Conservation (phyloP, 2,888 invertebrate species). For the Sinotaia quadrata region DNA sequence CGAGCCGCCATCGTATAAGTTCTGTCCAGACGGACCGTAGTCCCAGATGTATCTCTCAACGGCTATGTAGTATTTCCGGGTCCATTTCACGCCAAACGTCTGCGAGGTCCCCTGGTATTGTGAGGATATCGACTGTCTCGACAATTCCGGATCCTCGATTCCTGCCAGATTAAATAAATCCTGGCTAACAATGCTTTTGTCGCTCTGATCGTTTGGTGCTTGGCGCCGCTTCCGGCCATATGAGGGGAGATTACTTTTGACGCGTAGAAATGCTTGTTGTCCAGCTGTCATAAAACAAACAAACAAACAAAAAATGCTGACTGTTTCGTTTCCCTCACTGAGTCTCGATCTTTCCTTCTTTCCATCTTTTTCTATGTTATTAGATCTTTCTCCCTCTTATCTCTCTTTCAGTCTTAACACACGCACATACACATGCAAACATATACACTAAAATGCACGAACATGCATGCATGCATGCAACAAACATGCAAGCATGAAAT, state of each 20-base stretch:
- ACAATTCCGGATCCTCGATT: constrained; percentile 1
- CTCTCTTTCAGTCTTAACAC: too few species aligned
- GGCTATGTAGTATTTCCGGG: constrained; percentile 41
- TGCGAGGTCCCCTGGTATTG: not conserved
- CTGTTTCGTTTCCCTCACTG: too few species aligned
- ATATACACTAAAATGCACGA: too few species aligned
- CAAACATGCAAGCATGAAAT: too few species aligned
- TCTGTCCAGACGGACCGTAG: constrained; percentile 46
- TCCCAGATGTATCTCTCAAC: constrained; percentile 48
- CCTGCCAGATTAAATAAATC: not conserved
- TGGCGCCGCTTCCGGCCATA: constrained; percentile 19
- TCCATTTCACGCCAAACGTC: not conserved
- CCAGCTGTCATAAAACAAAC: constrained; percentile 9
- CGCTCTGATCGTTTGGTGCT: not conserved
- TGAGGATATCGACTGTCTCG: not conserved
- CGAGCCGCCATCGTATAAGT: constrained; percentile 42
- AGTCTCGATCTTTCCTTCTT: too few species aligned
- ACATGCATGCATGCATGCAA: too few species aligned
- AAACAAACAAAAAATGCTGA: not conserved
- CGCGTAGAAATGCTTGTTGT: constrained; percentile 17
- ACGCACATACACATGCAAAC: too few species aligned
- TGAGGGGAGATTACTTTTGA: not conserved
- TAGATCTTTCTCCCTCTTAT: too few species aligned
- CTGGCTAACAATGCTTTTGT: too few species aligned
- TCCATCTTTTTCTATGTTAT: too few species aligned